Conservation (phyloP, 1,140 invertebrate species). For the Drosophila pseudoananassae region DNA sequence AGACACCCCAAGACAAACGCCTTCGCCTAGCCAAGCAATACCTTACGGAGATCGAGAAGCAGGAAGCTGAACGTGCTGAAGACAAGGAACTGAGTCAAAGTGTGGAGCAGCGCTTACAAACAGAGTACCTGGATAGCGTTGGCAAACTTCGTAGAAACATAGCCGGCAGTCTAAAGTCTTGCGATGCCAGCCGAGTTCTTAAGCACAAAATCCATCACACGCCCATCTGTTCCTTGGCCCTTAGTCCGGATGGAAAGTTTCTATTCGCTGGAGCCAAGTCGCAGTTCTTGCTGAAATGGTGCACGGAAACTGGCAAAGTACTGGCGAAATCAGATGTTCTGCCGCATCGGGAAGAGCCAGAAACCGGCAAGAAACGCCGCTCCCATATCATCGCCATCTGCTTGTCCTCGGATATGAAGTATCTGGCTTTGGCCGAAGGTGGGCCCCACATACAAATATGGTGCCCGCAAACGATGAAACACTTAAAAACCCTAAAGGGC, state of each 20-base stretch:
- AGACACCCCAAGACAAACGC: constrained; percentile 95
- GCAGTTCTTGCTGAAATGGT: constrained; percentile 94
- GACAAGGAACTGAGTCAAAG: constrained; percentile 88
- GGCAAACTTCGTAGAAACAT: constrained; percentile 91
- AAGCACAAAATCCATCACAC: constrained; percentile 90
- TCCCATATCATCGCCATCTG: constrained; percentile 89
- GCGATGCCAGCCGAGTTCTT: constrained; percentile 85
- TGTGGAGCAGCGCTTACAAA: constrained; percentile 89
- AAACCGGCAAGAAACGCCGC: constrained; percentile 84
- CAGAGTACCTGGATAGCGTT: constrained; percentile 93
- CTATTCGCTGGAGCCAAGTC: constrained; percentile 95
- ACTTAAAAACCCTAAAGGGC: constrained; percentile 92
- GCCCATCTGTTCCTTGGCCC: constrained; percentile 92
- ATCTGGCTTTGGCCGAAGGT: constrained; percentile 92
- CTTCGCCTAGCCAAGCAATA: constrained; percentile 94
- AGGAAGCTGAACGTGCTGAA: constrained; percentile 90
- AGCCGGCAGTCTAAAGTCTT: constrained; percentile 87
- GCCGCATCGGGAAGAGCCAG: constrained; percentile 85
- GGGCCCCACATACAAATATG: constrained; percentile 93
- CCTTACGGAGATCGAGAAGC: constrained; percentile 92
- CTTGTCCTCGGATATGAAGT: constrained; percentile 93
- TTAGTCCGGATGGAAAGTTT: constrained; percentile 90
- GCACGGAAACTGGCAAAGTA: constrained; percentile 83
- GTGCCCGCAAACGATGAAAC: constrained; percentile 90
- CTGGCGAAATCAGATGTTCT: constrained; percentile 72